Conservation (phyloP, 1,140 invertebrate species). For the Limonius californicus region DNA sequence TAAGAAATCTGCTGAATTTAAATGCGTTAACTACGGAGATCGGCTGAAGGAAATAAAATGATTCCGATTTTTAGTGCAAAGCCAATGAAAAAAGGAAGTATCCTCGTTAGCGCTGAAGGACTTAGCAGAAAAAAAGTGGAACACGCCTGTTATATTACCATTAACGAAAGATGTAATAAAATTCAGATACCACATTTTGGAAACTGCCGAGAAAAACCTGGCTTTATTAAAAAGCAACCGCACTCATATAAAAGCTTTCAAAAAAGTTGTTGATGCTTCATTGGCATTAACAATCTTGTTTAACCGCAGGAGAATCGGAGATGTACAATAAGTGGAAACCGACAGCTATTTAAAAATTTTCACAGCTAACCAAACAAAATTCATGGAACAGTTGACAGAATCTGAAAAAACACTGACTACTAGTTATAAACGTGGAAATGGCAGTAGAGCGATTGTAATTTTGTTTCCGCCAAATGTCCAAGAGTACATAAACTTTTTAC, state of each 20-base stretch:
- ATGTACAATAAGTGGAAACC: no score
- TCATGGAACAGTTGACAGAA: no score
- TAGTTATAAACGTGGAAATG: no score
- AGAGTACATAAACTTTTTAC: no score
- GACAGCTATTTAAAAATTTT: no score
- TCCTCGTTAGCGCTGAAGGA: constrained; percentile 27
- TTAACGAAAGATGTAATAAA: constrained; percentile 29
- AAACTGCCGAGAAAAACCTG: constrained; percentile 19
- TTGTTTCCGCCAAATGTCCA: no score
- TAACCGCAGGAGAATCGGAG: no score
- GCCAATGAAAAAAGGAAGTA: constrained; percentile 28
- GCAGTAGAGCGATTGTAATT: no score
- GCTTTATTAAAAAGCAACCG: not conserved
- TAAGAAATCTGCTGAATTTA: constrained; percentile 19
- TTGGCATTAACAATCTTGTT: no score
- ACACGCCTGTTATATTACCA: constrained; percentile 27
- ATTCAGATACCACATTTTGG: constrained; percentile 23
- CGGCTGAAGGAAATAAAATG: constrained; percentile 22
- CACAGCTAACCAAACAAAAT: no score
- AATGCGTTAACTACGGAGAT: constrained; percentile 17
- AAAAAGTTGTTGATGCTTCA: constrained; percentile 21
- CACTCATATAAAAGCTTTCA: constrained; percentile 21
- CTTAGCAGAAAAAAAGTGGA: constrained; percentile 27
- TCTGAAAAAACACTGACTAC: no score
- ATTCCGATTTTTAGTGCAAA: constrained; percentile 20